A percentile compares a stretch with the other conserved stretches of the same genome.
phyloP scores from a whole-genome alignment of 2,113 vertebrate genomes.

The Podiceps cristatus region DNA sequence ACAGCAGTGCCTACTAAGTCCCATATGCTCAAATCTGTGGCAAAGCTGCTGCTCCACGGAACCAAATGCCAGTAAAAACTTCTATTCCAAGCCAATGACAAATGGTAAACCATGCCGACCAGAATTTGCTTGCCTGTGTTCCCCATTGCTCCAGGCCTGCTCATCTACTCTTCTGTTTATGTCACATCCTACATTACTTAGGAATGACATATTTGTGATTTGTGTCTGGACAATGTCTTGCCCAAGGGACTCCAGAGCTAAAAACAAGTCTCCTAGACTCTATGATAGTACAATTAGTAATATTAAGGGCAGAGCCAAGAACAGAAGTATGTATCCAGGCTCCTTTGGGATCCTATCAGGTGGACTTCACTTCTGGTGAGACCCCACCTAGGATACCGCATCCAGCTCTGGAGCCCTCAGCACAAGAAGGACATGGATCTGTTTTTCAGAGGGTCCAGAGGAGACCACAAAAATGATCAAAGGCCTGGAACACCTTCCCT shows the following conservation, averaged over 20 bases:
- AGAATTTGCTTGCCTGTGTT: accelerated
- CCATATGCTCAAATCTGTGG: not conserved
- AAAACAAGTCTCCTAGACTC: not conserved
- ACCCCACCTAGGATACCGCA: too few species aligned
- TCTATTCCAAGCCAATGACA: not conserved
- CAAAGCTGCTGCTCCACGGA: not conserved
- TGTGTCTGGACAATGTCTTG: not conserved
- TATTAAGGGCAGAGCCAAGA: not conserved
- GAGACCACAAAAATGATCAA: too few species aligned
- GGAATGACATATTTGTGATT: not conserved
- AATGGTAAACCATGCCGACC: not conserved
- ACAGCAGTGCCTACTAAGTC: not conserved
- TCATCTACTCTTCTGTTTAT: not conserved
- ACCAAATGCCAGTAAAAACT: not conserved
- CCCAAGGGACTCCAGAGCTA: not conserved
- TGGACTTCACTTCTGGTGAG: too few species aligned
- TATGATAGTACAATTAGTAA: not conserved
- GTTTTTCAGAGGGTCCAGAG: too few species aligned
- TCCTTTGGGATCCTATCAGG: not conserved
- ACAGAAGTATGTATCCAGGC: not conserved
- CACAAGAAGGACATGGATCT: too few species aligned
- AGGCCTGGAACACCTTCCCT: too few species aligned
- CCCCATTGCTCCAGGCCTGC: not conserved
- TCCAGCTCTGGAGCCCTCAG: too few species aligned
- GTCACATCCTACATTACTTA: not conserved